Percentiles rank a stretch among this genome's conserved stretches.
Evolutionary conservation across 2,797 vertebrate genomes (phyloP).

Genomic region (Bradypus variegatus): DNA sequence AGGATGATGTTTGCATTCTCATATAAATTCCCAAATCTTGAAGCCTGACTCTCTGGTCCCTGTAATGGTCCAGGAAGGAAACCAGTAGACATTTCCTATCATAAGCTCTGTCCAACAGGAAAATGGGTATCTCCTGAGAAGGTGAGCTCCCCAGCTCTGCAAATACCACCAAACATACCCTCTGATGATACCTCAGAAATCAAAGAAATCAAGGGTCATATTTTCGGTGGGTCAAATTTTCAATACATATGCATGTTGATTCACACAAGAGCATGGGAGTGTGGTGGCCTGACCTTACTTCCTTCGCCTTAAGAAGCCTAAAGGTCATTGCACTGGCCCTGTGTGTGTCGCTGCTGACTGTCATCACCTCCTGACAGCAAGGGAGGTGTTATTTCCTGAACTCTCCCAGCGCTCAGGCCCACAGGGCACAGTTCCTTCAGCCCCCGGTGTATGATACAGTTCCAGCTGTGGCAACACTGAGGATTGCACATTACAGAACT

Average conservation of each 20-base stretch:
- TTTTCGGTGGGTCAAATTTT: background rate
- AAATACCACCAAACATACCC: background rate
- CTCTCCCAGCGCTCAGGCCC: background rate
- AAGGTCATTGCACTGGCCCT: background rate
- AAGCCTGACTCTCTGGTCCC: background rate
- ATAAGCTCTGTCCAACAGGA: background rate
- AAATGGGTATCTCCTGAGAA: background rate
- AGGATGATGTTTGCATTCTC: background rate
- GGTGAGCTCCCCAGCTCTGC: background rate
- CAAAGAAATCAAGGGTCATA: background rate
- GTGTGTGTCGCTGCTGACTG: background rate
- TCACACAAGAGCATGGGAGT: background rate
- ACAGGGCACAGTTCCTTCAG: background rate
- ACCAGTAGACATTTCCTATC: background rate
- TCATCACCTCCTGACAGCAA: background rate
- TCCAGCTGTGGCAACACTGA: background rate
- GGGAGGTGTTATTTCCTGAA: background rate
- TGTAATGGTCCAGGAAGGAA: background rate
- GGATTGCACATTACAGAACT: background rate
- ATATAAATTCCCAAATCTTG: slow-evolving; percentile 2
- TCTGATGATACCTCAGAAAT: background rate
- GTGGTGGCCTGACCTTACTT: background rate
- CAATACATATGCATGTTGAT: background rate
- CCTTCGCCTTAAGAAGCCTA: background rate
- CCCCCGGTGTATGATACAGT: background rate